Conservation (phyloP, 2,113 vertebrate genomes). For the Ammospiza nelsoni region DNA sequence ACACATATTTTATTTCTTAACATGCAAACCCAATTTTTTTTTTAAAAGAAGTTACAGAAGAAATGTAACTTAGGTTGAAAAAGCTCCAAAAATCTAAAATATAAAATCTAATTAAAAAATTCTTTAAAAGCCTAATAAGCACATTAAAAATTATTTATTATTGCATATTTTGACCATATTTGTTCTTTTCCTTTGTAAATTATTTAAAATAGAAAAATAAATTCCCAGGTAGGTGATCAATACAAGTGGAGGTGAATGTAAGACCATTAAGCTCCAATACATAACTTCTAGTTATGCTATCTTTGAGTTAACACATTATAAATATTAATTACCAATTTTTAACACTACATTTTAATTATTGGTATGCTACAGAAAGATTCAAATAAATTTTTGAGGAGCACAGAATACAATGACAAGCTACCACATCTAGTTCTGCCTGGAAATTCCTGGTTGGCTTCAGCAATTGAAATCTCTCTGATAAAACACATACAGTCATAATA, state of each 20-base stretch:
- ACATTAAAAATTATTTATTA: background rate
- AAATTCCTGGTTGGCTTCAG: background rate
- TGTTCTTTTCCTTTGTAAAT: background rate
- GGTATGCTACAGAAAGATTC: background rate
- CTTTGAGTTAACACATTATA: background rate
- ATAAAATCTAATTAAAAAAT: background rate
- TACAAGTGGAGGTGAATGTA: background rate
- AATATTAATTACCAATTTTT: background rate
- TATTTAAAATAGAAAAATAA: background rate
- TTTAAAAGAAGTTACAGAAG: background rate
- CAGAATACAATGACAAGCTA: background rate
- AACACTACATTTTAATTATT: background rate
- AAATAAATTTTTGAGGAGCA: background rate
- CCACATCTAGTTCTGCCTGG: background rate
- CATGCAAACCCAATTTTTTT: background rate
- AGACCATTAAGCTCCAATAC: background rate
- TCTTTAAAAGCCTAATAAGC: background rate
- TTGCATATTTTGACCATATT: background rate
- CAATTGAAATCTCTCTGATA: background rate
- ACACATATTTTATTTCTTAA: background rate
- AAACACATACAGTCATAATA: background rate
- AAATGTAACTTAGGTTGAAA: background rate
- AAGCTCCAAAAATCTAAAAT: background rate
- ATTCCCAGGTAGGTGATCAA: background rate
- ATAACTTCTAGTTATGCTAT: background rate